Evolutionary conservation across 2,888 invertebrate genomes (phyloP), one percentile per base, ranked within the genome.

Genomic region (Cheilosia soror): DNA sequence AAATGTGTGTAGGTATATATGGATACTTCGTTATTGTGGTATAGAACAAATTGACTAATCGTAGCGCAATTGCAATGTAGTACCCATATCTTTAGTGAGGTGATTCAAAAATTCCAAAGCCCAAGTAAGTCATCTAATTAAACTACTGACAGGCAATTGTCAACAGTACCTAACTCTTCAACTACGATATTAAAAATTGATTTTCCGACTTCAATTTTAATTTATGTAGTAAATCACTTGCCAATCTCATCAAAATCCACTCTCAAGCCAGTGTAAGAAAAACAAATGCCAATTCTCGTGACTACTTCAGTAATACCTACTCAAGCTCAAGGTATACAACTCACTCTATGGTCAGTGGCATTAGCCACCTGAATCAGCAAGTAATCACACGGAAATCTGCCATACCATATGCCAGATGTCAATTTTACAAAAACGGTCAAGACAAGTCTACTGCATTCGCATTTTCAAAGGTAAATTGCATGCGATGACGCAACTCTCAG

Each of bases 341-440:
- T n/a, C 69, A 63, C 42, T 15, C 29, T 55, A 44, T 55, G 71
- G 75, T 58, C 69, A 69, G 33, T 73, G 66, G 66, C 66, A 37
- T 37, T 25, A 55, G 60, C 47, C 60, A 79, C 75, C 60, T 80
- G 71, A 69, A 31, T 71, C 69, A 71, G 58, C 69, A 51, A 57
- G 47, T 49, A 71, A 80, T 84, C 80, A 55, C 75, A 49, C 84
- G 84, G 84, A 84, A 84, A 79, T 76, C 76, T 80, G 58, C 60
- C 79, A 60, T 60, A 53, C 58, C 73, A 58, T 57, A 29, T 15
- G 44, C 71, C 69, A 84, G 75, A 80, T 81, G 85, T 81, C 81
- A 72, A 63, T 60, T 77, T 51, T 63, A 81, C 81, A 62, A 85
- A 85, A 85, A 85, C 68, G 76, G 85, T 77, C 85, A 85, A 68